Conservation (phyloP, 1,140 invertebrate genomes). For the Drosophila murphyi region DNA sequence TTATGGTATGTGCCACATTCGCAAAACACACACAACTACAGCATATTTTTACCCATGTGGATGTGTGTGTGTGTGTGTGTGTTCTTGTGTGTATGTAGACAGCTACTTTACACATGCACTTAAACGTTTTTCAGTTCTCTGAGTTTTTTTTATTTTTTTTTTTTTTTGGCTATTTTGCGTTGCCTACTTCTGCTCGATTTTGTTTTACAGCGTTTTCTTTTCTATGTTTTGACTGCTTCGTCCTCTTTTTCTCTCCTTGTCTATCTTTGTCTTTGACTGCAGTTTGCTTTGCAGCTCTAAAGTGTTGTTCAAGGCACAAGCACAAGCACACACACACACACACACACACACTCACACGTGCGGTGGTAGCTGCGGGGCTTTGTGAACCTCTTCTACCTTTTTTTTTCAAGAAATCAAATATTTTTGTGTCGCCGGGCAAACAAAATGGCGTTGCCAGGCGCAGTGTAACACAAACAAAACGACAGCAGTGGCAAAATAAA, state of each 20-base stretch:
- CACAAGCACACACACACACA: slow-evolving; percentile 2
- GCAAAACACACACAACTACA: slow-evolving; percentile 20
- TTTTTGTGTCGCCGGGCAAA: slow-evolving; percentile 81
- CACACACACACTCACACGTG: slow-evolving; percentile 3
- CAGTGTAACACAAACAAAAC: slow-evolving; percentile 55
- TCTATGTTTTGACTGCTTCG: slow-evolving; percentile 42
- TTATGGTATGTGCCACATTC: slow-evolving; percentile 88
- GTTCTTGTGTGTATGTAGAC: slow-evolving; percentile 7
- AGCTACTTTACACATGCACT: slow-evolving; percentile 78
- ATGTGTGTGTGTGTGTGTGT: slow-evolving; percentile 1
- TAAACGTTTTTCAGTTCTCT: slow-evolving; percentile 59
- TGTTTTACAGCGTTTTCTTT: slow-evolving; percentile 68
- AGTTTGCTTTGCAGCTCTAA: slow-evolving; percentile 64
- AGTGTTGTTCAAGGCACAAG: slow-evolving; percentile 77
- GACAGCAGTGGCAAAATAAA: slow-evolving; percentile 38
- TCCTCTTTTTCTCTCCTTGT: not conserved
- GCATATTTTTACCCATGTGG: slow-evolving; percentile 6
- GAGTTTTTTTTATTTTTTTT: slow-evolving; percentile 31
- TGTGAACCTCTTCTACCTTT: slow-evolving; percentile 49
- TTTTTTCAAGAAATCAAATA: slow-evolving; percentile 82
- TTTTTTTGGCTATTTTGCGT: slow-evolving; percentile 39
- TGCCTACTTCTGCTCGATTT: slow-evolving; percentile 75
- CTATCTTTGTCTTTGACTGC: slow-evolving; percentile 39
- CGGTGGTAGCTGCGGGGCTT: slow-evolving; percentile 14
- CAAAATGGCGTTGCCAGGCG: slow-evolving; percentile 78